Conservation (phyloP, 2,797 vertebrate species). For the Passerculus sandwichensis region DNA sequence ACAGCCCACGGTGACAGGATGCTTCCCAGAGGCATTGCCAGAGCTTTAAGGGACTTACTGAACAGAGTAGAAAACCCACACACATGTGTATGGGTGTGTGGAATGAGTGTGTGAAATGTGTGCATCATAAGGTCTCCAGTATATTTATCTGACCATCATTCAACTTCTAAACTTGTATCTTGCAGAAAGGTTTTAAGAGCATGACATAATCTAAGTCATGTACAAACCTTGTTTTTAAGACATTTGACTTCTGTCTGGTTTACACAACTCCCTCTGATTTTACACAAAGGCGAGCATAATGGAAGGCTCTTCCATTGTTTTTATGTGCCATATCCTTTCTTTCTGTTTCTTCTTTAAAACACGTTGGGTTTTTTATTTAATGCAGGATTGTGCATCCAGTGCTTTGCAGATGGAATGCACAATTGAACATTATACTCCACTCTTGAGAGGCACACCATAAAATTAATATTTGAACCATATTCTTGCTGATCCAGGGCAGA, state of each 20-base stretch:
- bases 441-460: slow-evolving; percentile 60
- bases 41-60: neutral
- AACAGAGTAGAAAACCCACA: neutral
- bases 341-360: slow-evolving; percentile 57
- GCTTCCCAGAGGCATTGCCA: neutral
- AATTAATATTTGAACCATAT: slow-evolving; percentile 69
- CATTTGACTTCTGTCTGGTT: slow-evolving; percentile 35
- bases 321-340: slow-evolving; percentile 32
- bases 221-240: neutral
- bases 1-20: neutral
- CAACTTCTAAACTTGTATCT: neutral
- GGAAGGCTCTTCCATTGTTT: slow-evolving; percentile 34
- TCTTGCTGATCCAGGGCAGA: slow-evolving; percentile 35
- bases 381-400: slow-evolving; percentile 28
- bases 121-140: neutral
- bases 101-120: neutral
- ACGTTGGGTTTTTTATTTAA: slow-evolving; percentile 11
- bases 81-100: neutral
- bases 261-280: slow-evolving; percentile 2
- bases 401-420: slow-evolving; percentile 61
- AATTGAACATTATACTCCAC: slow-evolving; percentile 57
- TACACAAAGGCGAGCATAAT: slow-evolving; percentile 3
- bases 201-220: slow-evolving; percentile 19
- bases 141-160: neutral
- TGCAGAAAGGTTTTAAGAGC: slow-evolving; percentile 12